Evolutionary conservation across 1,140 invertebrate species (phyloP), one percentile per base, ranked within the genome.

Genomic region (Sarcophaga bullata): DNA sequence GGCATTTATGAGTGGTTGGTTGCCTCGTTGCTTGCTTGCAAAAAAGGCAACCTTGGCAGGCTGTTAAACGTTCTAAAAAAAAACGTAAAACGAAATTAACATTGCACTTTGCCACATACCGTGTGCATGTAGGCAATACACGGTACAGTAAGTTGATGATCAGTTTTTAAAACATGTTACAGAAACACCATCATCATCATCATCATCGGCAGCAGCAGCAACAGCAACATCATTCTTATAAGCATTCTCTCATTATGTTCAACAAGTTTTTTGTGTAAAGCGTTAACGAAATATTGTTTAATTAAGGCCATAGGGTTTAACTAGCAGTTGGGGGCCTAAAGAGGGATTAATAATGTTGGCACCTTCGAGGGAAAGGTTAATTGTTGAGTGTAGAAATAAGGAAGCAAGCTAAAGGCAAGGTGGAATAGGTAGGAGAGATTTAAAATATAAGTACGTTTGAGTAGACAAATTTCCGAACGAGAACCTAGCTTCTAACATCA

Each of bases 31-130:
- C n/a, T 19, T 19, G 62, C 5, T 11, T 62, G 54, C 25, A 37
- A 37, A 37, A 37, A 37, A 4, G 25, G 10, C 15, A 62, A n/a
- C 6, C 10, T 10, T 52, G 54, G n/a, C 62, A 68, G 8, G 19
- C n/a, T 19, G 17, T 17, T 68, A 68, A 68, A 37, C 4, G 25
- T 37, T 37, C 25, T 37, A n/a, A n/a, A 68, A 68, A 10, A 25
- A 68, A 25, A 17, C 5, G 8, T 8, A 68, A 68, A 68, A 6
- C 6, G 17, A 78, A 78, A 52, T 50, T 50, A 50, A 78, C 48
- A 78, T 78, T 78, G 75, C 75, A 78, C 75, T 78, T 78, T 78
- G 48, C 75, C 11, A 48, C 75, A 50, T 78, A 50, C 75, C n/a
- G 75, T 17, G 75, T 19, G 48, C 62, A 37, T 37, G 25, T 37